Percentiles rank a stretch among this genome's conserved stretches.
Evolutionary conservation across 1,140 invertebrate genomes (phyloP).

Genomic region (Philopotamus ludificatus): DNA sequence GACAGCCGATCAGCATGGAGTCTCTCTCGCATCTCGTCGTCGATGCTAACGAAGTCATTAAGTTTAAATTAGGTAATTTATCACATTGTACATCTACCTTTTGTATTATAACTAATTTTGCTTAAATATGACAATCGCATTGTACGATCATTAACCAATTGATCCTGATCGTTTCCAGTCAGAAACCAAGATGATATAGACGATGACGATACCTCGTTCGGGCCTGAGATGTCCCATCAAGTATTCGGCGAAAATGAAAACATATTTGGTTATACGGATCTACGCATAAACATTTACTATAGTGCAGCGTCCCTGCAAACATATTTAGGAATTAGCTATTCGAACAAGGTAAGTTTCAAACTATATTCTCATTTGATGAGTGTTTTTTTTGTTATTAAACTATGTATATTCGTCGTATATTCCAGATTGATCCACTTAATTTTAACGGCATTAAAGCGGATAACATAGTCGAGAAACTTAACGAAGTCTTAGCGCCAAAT

Average conservation of each 20-base stretch:
- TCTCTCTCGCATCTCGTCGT: slow-evolving; percentile 62
- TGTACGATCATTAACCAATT: too few species aligned
- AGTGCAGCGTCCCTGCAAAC: slow-evolving; percentile 72
- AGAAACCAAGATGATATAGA: slow-evolving; percentile 68
- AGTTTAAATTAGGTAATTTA: slow-evolving; percentile 71
- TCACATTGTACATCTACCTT: not conserved
- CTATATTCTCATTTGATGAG: not conserved
- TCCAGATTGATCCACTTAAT: slow-evolving; percentile 52
- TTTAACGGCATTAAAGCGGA: slow-evolving; percentile 71
- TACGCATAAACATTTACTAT: slow-evolving; percentile 79
- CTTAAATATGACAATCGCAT: too few species aligned
- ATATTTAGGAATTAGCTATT: slow-evolving; percentile 52
- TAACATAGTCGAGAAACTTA: slow-evolving; percentile 72
- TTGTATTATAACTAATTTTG: too few species aligned
- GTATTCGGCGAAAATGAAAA: slow-evolving; percentile 91
- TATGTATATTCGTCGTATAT: slow-evolving; percentile 12
- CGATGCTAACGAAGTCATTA: slow-evolving; percentile 71
- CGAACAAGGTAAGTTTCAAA: slow-evolving; percentile 53
- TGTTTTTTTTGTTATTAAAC: not conserved
- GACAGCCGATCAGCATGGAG: slow-evolving; percentile 44
- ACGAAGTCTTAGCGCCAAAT: slow-evolving; percentile 61
- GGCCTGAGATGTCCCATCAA: slow-evolving; percentile 91
- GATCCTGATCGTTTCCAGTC: slow-evolving; percentile 54
- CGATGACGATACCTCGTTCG: slow-evolving; percentile 70
- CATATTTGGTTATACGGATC: slow-evolving; percentile 89